Evolutionary conservation across 2,113 vertebrate genomes (phyloP), one percentile per base, ranked within the genome.

Genomic region (Myanophis thanlyinensis): DNA sequence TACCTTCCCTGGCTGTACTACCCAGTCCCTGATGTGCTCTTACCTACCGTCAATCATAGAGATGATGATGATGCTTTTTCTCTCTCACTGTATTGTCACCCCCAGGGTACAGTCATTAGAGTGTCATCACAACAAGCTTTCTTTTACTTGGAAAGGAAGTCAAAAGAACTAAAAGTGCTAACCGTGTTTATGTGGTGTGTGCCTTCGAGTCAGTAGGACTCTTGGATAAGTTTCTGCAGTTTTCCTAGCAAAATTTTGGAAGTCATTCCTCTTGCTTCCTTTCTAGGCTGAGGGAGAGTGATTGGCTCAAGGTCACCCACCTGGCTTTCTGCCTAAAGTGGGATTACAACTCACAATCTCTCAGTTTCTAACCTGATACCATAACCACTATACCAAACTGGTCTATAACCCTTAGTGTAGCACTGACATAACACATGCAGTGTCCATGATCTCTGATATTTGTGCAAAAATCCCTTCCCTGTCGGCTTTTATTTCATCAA

Each of bases 21-120:
- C 30, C 23, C 91, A 93, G 35, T 89, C 92, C 88, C 85, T 86
- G 89, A 93, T 91, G 62, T 91, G n/a, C 92, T 95, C 94, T 93
- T 95, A 47, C 20, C 23, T 94, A 95, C 94, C 22, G 46, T 89
- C 89, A 88, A 30, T 92, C 92, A 90, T 18, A 73, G 54, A 93
- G 47, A 10, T 20, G 90, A 90, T 20, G 90, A 90, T 56, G 89
- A 30, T 92, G 87, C 86, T 22, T 80, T 90, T 48, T 30, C 87
- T 59, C 27, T 89, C 52, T 35, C 53, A 85, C 52, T 89, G 73
- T 90, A 85, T 59, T 23, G 93, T 94, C 87, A 93, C 62, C 15
- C 9, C 88, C 90, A 44, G 53, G 59, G 59, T 92, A 87, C 35
- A 87, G 2, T 4, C 0, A 56, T 27, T 56, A 23, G 40, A 93